These are phyloP conservation scores for Lepisosteus osseus DNA, from an alignment of 2,113 vertebrate species.

Conservation along the genomic window DNA sequence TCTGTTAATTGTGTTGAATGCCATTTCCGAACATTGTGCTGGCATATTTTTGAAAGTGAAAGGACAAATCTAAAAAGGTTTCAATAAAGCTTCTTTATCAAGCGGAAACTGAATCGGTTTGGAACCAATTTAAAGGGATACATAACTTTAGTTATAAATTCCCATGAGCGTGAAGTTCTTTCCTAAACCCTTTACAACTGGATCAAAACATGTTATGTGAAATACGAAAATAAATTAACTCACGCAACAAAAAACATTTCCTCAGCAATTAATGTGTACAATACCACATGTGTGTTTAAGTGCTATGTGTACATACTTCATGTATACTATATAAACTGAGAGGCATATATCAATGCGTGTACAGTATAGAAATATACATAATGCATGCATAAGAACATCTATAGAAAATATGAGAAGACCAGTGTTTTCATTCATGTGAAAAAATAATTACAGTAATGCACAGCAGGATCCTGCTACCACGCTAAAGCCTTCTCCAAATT, in stretches of 20 bases:
- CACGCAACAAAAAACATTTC: neutral
- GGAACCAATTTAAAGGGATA: constrained; percentile 14
- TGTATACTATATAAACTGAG: too few relatives aligned
- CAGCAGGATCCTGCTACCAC: too few relatives aligned
- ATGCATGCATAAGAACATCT: too few relatives aligned
- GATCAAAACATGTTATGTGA: neutral
- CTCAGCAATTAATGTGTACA: too few relatives aligned
- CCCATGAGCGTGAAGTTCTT: neutral
- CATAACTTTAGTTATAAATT: neutral
- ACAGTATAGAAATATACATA: too few relatives aligned
- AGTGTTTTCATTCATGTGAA: too few relatives aligned
- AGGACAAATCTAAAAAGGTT: neutral
- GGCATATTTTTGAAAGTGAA: neutral
- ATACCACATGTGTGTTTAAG: too few relatives aligned
- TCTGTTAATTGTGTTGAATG: neutral
- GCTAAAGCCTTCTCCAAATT: too few relatives aligned
- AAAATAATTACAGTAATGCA: too few relatives aligned
- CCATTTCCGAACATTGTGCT: neutral
- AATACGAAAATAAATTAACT: constrained; percentile 2
- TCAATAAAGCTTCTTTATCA: constrained; percentile 4
- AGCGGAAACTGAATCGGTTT: constrained; percentile 22
- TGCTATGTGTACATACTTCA: too few relatives aligned
- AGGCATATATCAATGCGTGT: too few relatives aligned
- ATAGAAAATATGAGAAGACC: too few relatives aligned
- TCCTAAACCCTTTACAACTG: neutral